Evolutionary conservation across 1,140 invertebrate species (phyloP).

Genomic region (Drosophila saltans): DNA sequence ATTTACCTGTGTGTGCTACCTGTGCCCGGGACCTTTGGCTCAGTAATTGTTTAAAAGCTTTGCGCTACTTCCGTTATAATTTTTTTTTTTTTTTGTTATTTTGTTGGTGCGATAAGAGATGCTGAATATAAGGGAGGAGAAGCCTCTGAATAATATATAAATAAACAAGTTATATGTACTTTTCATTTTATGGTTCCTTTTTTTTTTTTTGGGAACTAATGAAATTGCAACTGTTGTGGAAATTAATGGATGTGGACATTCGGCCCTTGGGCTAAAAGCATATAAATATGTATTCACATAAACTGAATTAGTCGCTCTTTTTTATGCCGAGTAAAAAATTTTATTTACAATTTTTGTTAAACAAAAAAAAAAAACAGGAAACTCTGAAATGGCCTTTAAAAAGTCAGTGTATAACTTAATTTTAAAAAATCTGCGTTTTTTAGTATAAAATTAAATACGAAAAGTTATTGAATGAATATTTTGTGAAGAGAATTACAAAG

Average conservation of each 20-base stretch:
- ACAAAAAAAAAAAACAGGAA: too few relatives aligned
- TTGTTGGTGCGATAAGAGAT: constrained; percentile 8
- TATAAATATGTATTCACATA: constrained; percentile 47
- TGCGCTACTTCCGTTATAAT: constrained; percentile 52
- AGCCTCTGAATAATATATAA: constrained; percentile 8
- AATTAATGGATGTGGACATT: constrained; percentile 56
- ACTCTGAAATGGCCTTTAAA: too few relatives aligned
- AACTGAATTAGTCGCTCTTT: constrained; percentile 50
- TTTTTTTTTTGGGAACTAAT: constrained; percentile 43
- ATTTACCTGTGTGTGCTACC: constrained; percentile 36
- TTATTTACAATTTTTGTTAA: too few relatives aligned
- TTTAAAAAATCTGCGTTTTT: too few relatives aligned
- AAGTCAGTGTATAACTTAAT: too few relatives aligned
- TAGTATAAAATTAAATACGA: too few relatives aligned
- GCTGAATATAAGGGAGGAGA: not conserved
- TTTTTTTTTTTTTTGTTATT: constrained; percentile 11
- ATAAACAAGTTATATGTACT: constrained; percentile 46
- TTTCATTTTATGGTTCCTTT: not conserved
- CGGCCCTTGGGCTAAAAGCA: constrained; percentile 34
- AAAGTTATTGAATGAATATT: too few relatives aligned
- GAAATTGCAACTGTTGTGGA: constrained; percentile 63
- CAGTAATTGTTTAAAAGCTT: constrained; percentile 70
- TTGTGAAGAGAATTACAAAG: too few relatives aligned
- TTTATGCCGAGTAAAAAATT: not conserved
- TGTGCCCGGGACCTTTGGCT: not conserved